Evolutionary conservation across 2,888 invertebrate species (phyloP), one percentile per base, ranked within the genome.

Genomic region (Nezara viridula): DNA sequence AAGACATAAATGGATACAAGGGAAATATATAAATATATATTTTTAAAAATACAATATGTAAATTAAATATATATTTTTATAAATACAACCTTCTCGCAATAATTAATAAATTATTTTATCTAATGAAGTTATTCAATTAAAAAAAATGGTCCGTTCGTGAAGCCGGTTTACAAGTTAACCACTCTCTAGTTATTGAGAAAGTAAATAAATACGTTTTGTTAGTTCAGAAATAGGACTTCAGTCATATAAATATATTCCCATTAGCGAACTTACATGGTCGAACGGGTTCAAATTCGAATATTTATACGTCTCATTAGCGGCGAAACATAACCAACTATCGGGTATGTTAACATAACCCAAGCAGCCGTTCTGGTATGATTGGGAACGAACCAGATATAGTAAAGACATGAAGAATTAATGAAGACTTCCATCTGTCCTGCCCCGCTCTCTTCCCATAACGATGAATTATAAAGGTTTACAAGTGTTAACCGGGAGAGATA

Each of bases 381-480:
- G 27, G 5, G 32, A 16, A 19, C 60, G 27, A 19, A 32, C 66
- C 66, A 4, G 5, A 32, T 32, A 66, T 19, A 37, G 66, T 2
- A 73, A 73, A 73, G 19, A 73, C 66, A 73, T 73, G 32, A 73
- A 73, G 66, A 19, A 73, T 73, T 73, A 37, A 73, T 73, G 66
- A 37, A 73, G 66, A 37, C 66, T 73, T 73, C 66, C 66, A 73
- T 73, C 32, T 73, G 60, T 14, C 32, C 55, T 55, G 60, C 5
- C 27, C 19, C n/a, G 27, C 7, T 32, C 32, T 37, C 27, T 7
- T 60, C 66, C 1, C 66, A 73, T 32, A 73, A 37, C 32, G 66
- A 73, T 73, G 66, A 73, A 37, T 73, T 37, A 73, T 73, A 73
- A 19, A 37, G 5, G 5, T 37, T 73, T 37, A 73, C 66, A 73